A percentile compares a stretch with the other conserved stretches of the same genome.
Conservation (phyloP, 1,140 invertebrate genomes). For the Meloidogyne hapla region DNA sequence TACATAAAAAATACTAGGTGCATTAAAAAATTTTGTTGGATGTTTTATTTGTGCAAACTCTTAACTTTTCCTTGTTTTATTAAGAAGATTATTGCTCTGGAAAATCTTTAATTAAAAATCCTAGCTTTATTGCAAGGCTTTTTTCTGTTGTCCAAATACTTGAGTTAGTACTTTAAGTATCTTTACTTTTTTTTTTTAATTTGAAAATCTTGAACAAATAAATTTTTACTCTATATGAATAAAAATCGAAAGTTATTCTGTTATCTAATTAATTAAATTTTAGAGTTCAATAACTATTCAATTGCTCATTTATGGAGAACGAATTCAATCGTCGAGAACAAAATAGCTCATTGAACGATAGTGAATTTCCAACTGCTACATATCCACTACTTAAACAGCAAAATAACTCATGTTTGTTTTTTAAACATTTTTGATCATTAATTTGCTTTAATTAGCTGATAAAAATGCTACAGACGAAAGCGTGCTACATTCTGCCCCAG, state of each 20-base stretch:
- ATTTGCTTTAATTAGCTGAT: slow-evolving; percentile 9
- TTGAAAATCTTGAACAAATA: slow-evolving; percentile 5
- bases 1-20: not conserved
- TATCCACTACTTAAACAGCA: not conserved
- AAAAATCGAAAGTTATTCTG: too few relatives aligned
- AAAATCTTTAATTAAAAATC: not conserved
- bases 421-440: not conserved
- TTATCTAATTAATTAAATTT: too few relatives aligned
- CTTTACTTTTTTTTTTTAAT: not conserved
- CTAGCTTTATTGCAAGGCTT: too few relatives aligned
- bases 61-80: not conserved
- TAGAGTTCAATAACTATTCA: too few relatives aligned
- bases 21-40: not conserved
- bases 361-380: not conserved
- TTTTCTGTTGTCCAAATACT: too few relatives aligned
- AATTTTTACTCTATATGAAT: too few relatives aligned
- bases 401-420: slow-evolving; percentile 19
- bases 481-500: not conserved
- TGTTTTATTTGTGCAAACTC: not conserved
- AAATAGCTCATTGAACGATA: not conserved
- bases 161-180: too few relatives aligned
- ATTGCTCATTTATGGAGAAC: not conserved
- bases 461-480: slow-evolving; percentile 8
- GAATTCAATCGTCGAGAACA: not conserved
- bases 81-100: not conserved